phyloP scores from a whole-genome alignment of 2,113 vertebrate species.

The Equus quagga region DNA sequence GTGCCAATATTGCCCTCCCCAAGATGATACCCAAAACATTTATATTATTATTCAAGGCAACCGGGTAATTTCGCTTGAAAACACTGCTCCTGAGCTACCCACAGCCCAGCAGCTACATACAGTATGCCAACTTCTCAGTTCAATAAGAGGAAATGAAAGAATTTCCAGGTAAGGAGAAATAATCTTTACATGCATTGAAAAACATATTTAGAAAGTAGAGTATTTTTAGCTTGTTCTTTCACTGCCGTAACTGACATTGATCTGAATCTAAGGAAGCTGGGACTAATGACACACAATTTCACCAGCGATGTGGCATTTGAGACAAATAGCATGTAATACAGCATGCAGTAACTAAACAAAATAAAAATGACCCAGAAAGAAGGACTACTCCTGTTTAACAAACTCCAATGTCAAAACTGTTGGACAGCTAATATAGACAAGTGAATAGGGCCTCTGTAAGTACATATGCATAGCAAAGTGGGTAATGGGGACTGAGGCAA shows the following conservation, averaged over 20 bases:
- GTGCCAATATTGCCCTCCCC: not conserved
- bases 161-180: not conserved
- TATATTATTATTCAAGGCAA: not conserved
- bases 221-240: not conserved
- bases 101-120: not conserved
- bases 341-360: not conserved
- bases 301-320: not conserved
- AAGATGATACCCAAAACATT: not conserved
- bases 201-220: not conserved
- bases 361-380: not conserved
- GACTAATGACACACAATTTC: not conserved
- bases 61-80: slow-evolving; percentile 31
- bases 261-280: not conserved
- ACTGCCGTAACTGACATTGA: not conserved
- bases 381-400: not conserved
- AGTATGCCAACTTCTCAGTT: not conserved
- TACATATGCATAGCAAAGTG: not conserved
- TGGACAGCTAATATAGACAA: not conserved
- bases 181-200: not conserved
- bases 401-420: not conserved
- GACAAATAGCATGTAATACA: slow-evolving; percentile 13
- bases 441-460: not conserved
- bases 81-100: not conserved
- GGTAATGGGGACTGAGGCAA: not conserved
- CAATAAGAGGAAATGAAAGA: not conserved